A percentile compares a stretch with the other conserved stretches of the same genome.
phyloP scores from a whole-genome alignment of 2,113 vertebrate species.

The Solenodon paradoxus region DNA sequence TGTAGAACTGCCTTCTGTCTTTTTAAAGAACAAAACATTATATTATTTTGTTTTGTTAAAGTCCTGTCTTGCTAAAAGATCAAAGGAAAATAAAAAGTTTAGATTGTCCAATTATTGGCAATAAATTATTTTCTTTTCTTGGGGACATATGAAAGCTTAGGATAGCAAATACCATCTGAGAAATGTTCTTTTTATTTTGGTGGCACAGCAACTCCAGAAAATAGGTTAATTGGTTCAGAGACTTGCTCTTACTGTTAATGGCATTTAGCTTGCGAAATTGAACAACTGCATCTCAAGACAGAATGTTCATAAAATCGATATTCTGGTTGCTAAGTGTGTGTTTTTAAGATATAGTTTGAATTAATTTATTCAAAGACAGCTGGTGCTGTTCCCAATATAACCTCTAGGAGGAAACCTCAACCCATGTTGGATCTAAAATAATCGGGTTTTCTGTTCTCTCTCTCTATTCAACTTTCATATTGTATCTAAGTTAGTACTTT shows the following conservation, averaged over 20 bases:
- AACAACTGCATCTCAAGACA: conserved; percentile 60
- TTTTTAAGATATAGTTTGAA: conserved; percentile 74
- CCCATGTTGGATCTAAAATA: conserved; percentile 78
- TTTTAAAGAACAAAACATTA: conserved; percentile 33
- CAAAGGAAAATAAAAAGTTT: conserved; percentile 43
- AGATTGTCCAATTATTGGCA: conserved; percentile 56
- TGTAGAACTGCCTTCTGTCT: not conserved
- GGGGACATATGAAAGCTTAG: conserved; percentile 56
- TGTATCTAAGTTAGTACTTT: conserved; percentile 83
- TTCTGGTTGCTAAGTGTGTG: conserved; percentile 75
- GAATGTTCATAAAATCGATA: conserved; percentile 74
- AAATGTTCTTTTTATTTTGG: conserved; percentile 71
- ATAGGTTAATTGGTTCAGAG: conserved; percentile 62
- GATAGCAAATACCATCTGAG: conserved; percentile 71
- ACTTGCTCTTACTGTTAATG: conserved; percentile 54
- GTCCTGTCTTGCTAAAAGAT: conserved; percentile 39
- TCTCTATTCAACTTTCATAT: conserved; percentile 77
- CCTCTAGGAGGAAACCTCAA: conserved; percentile 90
- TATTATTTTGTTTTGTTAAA: conserved; percentile 53
- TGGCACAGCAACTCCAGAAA: conserved; percentile 53
- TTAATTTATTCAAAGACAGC: conserved; percentile 74
- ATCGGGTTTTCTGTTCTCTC: conserved; percentile 68
- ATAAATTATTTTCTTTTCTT: conserved; percentile 68
- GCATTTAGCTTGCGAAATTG: conserved; percentile 59
- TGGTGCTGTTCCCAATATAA: conserved; percentile 78